Conservation (phyloP, 2,797 vertebrate genomes). For the Melanotaenia maccullochi region DNA sequence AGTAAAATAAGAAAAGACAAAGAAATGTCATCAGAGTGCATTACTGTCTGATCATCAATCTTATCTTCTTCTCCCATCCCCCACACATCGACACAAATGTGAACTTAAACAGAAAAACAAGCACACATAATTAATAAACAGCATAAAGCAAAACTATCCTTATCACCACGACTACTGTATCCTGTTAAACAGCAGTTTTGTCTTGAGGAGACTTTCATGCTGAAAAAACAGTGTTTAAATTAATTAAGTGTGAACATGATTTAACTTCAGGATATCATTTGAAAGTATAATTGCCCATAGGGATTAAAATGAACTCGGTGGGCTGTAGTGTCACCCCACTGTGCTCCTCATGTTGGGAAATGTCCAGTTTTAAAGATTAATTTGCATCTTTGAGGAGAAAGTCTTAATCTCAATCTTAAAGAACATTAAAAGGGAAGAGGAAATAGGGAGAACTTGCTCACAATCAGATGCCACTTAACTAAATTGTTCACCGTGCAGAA, state of each 20-base stretch:
- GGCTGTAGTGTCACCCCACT: slow-evolving; percentile 93
- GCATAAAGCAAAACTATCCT: slow-evolving; percentile 58
- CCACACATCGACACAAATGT: slow-evolving; percentile 19
- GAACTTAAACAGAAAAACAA: slow-evolving; percentile 46
- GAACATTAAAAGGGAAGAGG: slow-evolving; percentile 88
- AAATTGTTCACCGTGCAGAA: slow-evolving; percentile 94
- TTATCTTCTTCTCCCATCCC: slow-evolving; percentile 53
- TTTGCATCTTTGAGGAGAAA: slow-evolving; percentile 96
- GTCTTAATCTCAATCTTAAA: slow-evolving; percentile 97
- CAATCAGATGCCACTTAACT: slow-evolving; percentile 93
- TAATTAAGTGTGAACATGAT: slow-evolving; percentile 99
- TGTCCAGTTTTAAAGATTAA: slow-evolving; percentile 97
- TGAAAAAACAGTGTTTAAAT: slow-evolving; percentile 96
- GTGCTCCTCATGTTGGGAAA: slow-evolving; percentile 92
- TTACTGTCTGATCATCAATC: slow-evolving; percentile 65
- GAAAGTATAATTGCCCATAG: slow-evolving; percentile 99
- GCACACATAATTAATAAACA: slow-evolving; percentile 68
- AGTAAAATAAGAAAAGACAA: slow-evolving; percentile 62
- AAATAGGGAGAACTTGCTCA: slow-evolving; percentile 80
- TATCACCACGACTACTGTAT: slow-evolving; percentile 65
- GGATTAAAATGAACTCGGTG: slow-evolving; percentile 98
- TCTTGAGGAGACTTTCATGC: slow-evolving; percentile 82
- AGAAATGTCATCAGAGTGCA: slow-evolving; percentile 70
- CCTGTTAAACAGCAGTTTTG: slow-evolving; percentile 67
- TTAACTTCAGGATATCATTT: slow-evolving; percentile 99